Conservation (phyloP, 2,797 vertebrate genomes). For the Podarcis lilfordi region DNA sequence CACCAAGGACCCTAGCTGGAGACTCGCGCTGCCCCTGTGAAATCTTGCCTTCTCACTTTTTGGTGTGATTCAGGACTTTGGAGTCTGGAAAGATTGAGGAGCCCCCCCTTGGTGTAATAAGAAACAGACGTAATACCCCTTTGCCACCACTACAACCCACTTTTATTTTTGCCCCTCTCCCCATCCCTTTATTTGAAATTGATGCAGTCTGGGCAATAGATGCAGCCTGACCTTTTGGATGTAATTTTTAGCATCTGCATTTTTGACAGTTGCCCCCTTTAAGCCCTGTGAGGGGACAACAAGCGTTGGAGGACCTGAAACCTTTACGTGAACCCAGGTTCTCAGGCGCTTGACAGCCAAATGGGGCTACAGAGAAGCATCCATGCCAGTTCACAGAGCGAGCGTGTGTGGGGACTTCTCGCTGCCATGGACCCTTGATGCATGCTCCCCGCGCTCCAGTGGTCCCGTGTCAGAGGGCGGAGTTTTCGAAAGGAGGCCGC, state of each 20-base stretch:
- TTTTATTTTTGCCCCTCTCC: conserved; percentile 67
- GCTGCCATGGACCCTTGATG: conserved; percentile 88
- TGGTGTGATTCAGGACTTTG: conserved; percentile 87
- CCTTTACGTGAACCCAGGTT: conserved; percentile 84
- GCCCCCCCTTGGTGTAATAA: conserved; percentile 91
- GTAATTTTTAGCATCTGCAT: conserved; percentile 77
- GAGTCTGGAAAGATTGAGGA: conserved; percentile 85
- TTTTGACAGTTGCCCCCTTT: conserved; percentile 81
- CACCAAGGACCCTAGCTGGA: conserved; percentile 79
- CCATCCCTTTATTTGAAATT: conserved; percentile 77
- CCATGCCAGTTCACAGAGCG: conserved; percentile 86
- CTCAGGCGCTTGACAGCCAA: conserved; percentile 84
- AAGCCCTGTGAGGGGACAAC: conserved; percentile 77
- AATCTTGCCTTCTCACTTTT: conserved; percentile 85
- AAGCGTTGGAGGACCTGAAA: conserved; percentile 86
- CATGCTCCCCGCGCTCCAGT: conserved; percentile 89
- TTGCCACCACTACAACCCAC: conserved; percentile 67
- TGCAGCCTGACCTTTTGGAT: conserved; percentile 84
- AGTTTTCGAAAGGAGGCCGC: conserved; percentile 88
- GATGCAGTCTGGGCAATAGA: conserved; percentile 84
- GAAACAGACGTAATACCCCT: conserved; percentile 92
- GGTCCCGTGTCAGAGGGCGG: conserved; percentile 87
- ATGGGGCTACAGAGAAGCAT: conserved; percentile 85
- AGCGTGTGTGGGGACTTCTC: conserved; percentile 87
- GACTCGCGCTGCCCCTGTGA: conserved; percentile 87